Evolutionary conservation across 2,113 vertebrate genomes (phyloP).

Genomic region (Callithrix jacchus): DNA sequence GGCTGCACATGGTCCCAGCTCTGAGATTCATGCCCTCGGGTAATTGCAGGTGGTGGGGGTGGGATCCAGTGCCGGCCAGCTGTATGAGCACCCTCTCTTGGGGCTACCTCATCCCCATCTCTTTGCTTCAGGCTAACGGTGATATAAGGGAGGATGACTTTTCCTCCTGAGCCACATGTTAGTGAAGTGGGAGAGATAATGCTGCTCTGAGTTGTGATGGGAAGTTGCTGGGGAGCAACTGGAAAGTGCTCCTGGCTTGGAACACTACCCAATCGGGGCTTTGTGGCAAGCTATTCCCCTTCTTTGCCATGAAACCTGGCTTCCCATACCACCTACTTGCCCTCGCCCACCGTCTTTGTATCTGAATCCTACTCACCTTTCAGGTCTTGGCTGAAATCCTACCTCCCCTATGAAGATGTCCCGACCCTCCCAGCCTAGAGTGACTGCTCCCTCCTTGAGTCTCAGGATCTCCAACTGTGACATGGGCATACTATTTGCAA

Average conservation of each 20-base stretch:
- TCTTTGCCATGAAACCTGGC: not conserved
- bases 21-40: not conserved
- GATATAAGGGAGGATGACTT: conserved; percentile 25
- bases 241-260: not conserved
- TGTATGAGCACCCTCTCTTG: not conserved
- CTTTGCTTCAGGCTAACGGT: conserved; percentile 14
- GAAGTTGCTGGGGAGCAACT: conserved; percentile 36
- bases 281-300: not conserved
- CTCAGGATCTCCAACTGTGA: not conserved
- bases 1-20: no score
- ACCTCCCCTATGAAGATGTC: not conserved
- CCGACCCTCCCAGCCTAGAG: not conserved
- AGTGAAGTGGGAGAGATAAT: conserved; percentile 10
- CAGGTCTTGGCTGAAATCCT: not conserved
- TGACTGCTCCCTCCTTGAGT: not conserved
- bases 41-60: not conserved
- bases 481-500: not conserved
- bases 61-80: not conserved
- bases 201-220: not conserved
- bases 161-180: not conserved
- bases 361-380: not conserved
- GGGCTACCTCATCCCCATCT: not conserved
- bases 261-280: not conserved
- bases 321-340: not conserved
- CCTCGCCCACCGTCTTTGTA: not conserved